A percentile compares a stretch with the other conserved stretches of the same genome.
phyloP scores from a whole-genome alignment of 2,113 vertebrate species.

The Hippocampus comes region DNA sequence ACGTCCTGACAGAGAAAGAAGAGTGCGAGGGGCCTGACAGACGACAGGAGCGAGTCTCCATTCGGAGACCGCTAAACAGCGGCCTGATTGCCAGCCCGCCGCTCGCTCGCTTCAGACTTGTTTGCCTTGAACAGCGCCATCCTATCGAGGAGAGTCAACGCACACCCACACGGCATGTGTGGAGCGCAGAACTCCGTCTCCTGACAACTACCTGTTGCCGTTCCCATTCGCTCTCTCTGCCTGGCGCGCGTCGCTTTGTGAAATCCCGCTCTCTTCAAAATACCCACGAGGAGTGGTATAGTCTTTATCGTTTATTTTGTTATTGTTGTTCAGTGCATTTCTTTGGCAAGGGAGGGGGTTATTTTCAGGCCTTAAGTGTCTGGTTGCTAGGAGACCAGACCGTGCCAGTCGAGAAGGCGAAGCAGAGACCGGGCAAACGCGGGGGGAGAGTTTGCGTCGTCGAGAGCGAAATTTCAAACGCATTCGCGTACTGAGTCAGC shows the following conservation, averaged over 20 bases:
- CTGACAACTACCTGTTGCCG: constrained; percentile 76
- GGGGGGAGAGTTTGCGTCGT: constrained; percentile 72
- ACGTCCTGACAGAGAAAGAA: constrained; percentile 6
- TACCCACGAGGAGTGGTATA: constrained; percentile 74
- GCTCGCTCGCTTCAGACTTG: constrained; percentile 26
- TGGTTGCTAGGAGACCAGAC: constrained; percentile 76
- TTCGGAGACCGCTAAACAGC: constrained; percentile 11
- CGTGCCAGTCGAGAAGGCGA: constrained; percentile 51
- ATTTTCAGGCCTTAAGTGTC: constrained; percentile 81
- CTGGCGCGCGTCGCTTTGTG: not conserved
- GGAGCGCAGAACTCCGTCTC: constrained; percentile 55
- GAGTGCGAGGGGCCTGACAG: not conserved
- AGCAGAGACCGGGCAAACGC: constrained; percentile 58
- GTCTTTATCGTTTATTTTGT: constrained; percentile 75
- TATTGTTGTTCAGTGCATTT: constrained; percentile 45
- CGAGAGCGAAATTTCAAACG: constrained; percentile 77
- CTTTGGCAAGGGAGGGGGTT: constrained; percentile 62
- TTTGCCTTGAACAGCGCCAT: constrained; percentile 38
- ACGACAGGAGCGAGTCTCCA: constrained; percentile 23
- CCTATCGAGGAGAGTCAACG: constrained; percentile 24
- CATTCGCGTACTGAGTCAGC: constrained; percentile 77
- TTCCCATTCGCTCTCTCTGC: not conserved
- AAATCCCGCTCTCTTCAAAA: constrained; percentile 44
- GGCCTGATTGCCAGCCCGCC: constrained; percentile 23
- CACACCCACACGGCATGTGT: constrained; percentile 17